These are phyloP conservation scores for Noctua janthe DNA, from an alignment of 2,888 invertebrate genomes.

Conservation along the genomic window DNA sequence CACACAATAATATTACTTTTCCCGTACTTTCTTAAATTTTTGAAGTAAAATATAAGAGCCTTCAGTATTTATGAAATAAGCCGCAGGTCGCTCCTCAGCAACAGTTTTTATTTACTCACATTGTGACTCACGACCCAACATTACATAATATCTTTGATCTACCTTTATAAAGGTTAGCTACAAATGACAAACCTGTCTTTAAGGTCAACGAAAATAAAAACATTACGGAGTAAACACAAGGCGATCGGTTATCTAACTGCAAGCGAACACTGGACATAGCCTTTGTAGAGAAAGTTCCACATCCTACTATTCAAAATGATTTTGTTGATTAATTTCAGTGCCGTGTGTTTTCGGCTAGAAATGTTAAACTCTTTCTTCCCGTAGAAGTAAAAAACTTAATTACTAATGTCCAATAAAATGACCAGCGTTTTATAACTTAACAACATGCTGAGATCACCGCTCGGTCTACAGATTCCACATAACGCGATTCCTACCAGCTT, in stretches of 20 bases:
- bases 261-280: slow-evolving; percentile 6
- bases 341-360: neutral
- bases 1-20: slow-evolving; percentile 34
- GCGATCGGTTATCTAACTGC: slow-evolving; percentile 35
- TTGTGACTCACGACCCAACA: slow-evolving; percentile 2
- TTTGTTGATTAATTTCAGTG: slow-evolving; percentile 8
- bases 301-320: neutral
- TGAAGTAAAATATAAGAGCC: slow-evolving; percentile 10
- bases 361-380: neutral
- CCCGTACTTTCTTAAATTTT: slow-evolving; percentile 13
- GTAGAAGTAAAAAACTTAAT: neutral
- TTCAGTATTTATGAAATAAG: slow-evolving; percentile 2
- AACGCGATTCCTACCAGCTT: too few species aligned
- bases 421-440: too few species aligned
- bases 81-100: neutral
- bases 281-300: slow-evolving; percentile 43
- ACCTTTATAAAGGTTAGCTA: slow-evolving; percentile 40
- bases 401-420: neutral
- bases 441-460: neutral
- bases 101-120: slow-evolving; percentile 18
- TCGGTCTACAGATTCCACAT: neutral
- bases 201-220: slow-evolving; percentile 46
- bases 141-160: slow-evolving; percentile 40
- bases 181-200: slow-evolving; percentile 41
- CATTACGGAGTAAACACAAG: slow-evolving; percentile 21